These are phyloP conservation scores for Clarias macrocephalus DNA, from an alignment of 2,113 vertebrate genomes.

Conservation along the genomic window DNA sequence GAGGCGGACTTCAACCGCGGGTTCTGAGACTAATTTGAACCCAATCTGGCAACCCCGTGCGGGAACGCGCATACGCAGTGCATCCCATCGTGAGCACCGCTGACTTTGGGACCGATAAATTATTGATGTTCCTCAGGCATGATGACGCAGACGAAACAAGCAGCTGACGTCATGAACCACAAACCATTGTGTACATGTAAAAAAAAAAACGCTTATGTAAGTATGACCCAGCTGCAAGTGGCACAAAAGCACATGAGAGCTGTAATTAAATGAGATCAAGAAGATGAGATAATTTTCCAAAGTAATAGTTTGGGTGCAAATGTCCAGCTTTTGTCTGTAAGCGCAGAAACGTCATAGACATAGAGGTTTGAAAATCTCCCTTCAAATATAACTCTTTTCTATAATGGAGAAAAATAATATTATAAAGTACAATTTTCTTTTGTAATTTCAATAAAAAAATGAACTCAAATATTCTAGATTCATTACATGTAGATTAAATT, in stretches of 20 bases:
- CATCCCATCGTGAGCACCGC: neutral
- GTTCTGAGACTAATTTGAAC: neutral
- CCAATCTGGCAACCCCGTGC: neutral
- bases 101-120: constrained; percentile 9
- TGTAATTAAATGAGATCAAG: constrained; percentile 22
- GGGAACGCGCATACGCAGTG: constrained; percentile 1
- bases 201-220: neutral
- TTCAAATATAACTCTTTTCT: neutral
- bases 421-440: too few relatives aligned
- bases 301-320: neutral
- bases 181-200: neutral
- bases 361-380: neutral
- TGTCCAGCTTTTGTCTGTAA: constrained; percentile 1
- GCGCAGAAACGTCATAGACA: neutral
- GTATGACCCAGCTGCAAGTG: neutral
- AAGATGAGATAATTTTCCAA: neutral
- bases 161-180: constrained; percentile 7
- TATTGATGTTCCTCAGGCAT: constrained; percentile 22
- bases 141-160: constrained; percentile 1
- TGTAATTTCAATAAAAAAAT: too few relatives aligned
- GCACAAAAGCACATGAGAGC: neutral
- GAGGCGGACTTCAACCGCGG: neutral
- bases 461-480: too few relatives aligned
- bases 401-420: too few relatives aligned
- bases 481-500: too few relatives aligned